phyloP scores from a whole-genome alignment of 2,888 invertebrate genomes.

The Protula sp. region DNA sequence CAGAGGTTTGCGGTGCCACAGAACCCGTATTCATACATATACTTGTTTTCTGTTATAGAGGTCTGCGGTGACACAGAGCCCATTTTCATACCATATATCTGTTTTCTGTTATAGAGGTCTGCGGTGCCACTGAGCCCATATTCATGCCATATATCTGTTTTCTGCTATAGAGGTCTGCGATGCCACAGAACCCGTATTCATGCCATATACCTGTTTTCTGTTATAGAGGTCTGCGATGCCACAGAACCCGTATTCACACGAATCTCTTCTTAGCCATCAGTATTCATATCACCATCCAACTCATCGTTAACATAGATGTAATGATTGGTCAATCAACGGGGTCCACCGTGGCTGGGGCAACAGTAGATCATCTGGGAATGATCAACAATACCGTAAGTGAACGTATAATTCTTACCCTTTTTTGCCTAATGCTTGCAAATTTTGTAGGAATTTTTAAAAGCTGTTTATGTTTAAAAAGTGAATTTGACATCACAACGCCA shows the following conservation, averaged over 20 bases:
- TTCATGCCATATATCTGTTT: no score
- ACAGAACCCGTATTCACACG: constrained; percentile 78
- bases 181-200: constrained; percentile 82
- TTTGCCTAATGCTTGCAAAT: no score
- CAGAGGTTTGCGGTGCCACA: no score
- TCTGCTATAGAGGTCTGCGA: constrained; percentile 66
- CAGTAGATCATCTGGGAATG: constrained; percentile 39
- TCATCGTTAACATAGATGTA: constrained; percentile 55
- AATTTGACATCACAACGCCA: no score
- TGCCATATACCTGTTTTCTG: no score
- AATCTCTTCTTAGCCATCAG: constrained; percentile 78
- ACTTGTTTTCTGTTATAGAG: no score
- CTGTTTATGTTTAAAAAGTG: no score
- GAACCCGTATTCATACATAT: no score
- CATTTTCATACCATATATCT: no score
- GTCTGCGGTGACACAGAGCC: no score
- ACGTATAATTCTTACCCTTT: no score
- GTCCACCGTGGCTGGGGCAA: constrained; percentile 60
- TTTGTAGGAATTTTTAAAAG: no score
- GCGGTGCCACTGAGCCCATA: constrained; percentile 75
- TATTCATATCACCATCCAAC: constrained; percentile 54
- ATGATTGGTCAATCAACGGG: constrained; percentile 53
- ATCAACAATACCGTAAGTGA: constrained; percentile 54
- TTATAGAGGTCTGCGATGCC: constrained; percentile 70
- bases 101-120: constrained; percentile 67